These are phyloP conservation scores for Felis chaus DNA, from an alignment of 2,113 vertebrate genomes.

Conservation along the genomic window DNA sequence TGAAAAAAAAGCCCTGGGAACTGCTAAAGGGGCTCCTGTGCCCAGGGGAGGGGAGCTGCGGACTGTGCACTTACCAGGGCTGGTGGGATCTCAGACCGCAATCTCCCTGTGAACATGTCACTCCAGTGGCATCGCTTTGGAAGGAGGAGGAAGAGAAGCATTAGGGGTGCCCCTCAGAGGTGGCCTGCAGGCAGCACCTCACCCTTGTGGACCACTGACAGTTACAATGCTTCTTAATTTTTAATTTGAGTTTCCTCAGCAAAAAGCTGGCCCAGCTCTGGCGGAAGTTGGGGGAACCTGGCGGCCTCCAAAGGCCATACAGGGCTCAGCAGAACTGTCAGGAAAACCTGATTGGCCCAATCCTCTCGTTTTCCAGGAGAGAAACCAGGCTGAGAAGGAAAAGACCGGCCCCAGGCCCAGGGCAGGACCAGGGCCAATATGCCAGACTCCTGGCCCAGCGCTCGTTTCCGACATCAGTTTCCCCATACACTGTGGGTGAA, in stretches of 20 bases:
- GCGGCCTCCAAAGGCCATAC: neutral
- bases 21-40: neutral
- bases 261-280: neutral
- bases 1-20: neutral
- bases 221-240: too few relatives aligned
- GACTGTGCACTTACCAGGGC: slow-evolving; percentile 90
- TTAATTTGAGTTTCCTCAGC: neutral
- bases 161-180: neutral
- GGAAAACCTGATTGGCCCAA: neutral
- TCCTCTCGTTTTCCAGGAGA: neutral
- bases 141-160: neutral
- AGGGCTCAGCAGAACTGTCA: neutral
- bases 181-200: neutral
- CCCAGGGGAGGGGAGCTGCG: neutral
- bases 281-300: neutral
- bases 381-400: too few relatives aligned
- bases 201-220: rapidly evolving
- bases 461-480: neutral
- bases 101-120: slow-evolving; percentile 98
- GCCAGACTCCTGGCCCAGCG: neutral
- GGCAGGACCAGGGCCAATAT: neutral
- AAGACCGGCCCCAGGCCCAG: neutral
- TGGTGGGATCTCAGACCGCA: slow-evolving; percentile 96
- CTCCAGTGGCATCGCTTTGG: slow-evolving; percentile 96
- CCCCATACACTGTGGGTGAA: neutral